A percentile compares a stretch with the other conserved stretches of the same genome.
phyloP scores from a whole-genome alignment of 2,113 vertebrate genomes.

The Entelurus aequoreus region DNA sequence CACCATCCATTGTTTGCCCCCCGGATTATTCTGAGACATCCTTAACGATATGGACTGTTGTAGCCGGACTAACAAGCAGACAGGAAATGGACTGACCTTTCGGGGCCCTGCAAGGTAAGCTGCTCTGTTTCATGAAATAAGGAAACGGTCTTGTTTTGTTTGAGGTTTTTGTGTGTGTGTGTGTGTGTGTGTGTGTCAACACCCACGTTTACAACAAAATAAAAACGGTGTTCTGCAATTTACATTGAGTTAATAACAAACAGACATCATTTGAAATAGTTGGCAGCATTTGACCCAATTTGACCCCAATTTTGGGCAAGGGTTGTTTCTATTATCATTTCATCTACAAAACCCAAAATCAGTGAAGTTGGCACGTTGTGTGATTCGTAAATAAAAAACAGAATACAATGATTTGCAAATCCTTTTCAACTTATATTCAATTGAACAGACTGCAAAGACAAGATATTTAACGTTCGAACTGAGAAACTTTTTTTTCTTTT shows the following conservation, averaged over 20 bases:
- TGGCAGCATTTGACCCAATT: too few relatives aligned
- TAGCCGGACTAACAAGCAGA: slow-evolving; percentile 40
- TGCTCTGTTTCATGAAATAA: slow-evolving; percentile 48
- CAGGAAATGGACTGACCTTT: slow-evolving; percentile 50
- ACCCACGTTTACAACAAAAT: too few relatives aligned
- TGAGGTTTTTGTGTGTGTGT: background rate
- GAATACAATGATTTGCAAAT: background rate
- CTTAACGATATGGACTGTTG: slow-evolving; percentile 46
- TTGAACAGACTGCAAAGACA: too few relatives aligned
- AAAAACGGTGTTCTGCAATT: too few relatives aligned
- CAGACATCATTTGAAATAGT: background rate
- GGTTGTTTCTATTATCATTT: too few relatives aligned
- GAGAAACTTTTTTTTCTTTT: too few relatives aligned
- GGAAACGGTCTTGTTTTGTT: background rate
- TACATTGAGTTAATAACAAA: background rate
- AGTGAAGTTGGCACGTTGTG: too few relatives aligned
- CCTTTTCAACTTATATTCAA: background rate
- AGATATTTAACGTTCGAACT: too few relatives aligned
- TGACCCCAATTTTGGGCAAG: background rate
- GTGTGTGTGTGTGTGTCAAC: too few relatives aligned
- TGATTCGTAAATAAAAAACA: too few relatives aligned
- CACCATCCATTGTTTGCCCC: slow-evolving; percentile 20
- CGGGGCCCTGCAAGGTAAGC: slow-evolving; percentile 59
- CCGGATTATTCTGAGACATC: slow-evolving; percentile 29
- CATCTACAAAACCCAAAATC: too few relatives aligned